These are phyloP conservation scores for Aplocera efformata DNA, from an alignment of 2,888 invertebrate species.

Conservation along the genomic window DNA sequence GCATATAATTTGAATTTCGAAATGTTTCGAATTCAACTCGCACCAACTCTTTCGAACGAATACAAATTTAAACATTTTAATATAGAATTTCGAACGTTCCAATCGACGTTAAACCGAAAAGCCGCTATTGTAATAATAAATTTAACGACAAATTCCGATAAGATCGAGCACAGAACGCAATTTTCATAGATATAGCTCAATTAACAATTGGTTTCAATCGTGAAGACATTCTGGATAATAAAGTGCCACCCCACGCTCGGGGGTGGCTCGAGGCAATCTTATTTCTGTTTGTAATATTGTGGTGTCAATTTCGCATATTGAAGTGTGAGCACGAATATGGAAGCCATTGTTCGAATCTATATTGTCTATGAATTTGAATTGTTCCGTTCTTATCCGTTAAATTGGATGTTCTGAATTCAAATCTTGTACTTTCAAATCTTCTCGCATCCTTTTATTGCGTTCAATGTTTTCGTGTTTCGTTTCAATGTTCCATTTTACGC, in stretches of 20 bases:
- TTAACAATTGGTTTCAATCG: conserved; percentile 80
- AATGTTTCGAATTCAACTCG: conserved; percentile 22
- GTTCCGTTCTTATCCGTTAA: conserved; percentile 48
- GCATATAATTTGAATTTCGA: conserved; percentile 32
- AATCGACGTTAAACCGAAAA: conserved; percentile 55
- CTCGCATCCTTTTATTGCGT: conserved; percentile 14
- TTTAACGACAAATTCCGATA: conserved; percentile 75
- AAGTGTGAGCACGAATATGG: conserved; percentile 69
- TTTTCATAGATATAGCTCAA: conserved; percentile 80
- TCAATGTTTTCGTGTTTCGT: conserved; percentile 9
- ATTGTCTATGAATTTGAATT: conserved; percentile 64
- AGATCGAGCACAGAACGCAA: conserved; percentile 74
- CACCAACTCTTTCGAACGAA: conserved; percentile 15
- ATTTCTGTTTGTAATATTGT: conserved; percentile 80
- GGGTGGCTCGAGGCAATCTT: conserved; percentile 70
- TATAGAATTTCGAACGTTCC: conserved; percentile 50
- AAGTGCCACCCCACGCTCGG: conserved; percentile 59
- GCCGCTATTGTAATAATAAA: conserved; percentile 65
- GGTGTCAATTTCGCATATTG: conserved; percentile 80
- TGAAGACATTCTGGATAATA: conserved; percentile 77
- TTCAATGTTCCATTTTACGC: conserved; percentile 6
- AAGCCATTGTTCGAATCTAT: conserved; percentile 57
- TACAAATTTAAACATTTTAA: conserved; percentile 32
- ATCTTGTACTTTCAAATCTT: conserved; percentile 22
- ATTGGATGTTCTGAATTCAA: conserved; percentile 38